Conservation (phyloP, 2,113 vertebrate species). For the Leptobrachium leishanense region DNA sequence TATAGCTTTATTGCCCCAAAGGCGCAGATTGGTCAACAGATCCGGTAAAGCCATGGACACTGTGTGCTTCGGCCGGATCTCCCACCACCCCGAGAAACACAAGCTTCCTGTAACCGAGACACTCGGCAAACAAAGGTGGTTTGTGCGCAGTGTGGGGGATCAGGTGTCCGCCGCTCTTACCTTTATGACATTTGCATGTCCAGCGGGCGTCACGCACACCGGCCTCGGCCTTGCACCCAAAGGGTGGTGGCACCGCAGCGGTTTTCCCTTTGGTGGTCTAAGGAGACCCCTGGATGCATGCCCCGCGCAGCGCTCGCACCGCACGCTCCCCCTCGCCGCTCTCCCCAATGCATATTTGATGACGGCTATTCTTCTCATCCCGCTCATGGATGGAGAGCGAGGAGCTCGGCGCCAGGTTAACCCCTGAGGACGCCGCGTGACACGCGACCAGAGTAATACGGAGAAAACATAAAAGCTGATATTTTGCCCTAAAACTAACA, state of each 20-base stretch:
- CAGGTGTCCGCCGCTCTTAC: conserved; percentile 9
- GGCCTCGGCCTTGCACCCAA: conserved; percentile 6
- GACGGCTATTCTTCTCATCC: conserved; percentile 76
- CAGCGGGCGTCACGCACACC: background rate
- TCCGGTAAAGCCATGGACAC: too few species aligned
- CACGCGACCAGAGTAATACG: too few species aligned
- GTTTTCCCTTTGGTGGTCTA: background rate
- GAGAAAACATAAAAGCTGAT: too few species aligned
- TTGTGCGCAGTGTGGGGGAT: conserved; percentile 3
- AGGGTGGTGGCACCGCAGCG: background rate
- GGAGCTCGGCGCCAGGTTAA: conserved; percentile 36
- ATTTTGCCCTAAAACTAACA: too few species aligned
- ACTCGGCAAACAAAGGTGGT: conserved; percentile 29
- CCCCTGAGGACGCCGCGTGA: background rate
- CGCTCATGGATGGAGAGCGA: conserved; percentile 59
- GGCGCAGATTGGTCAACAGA: too few species aligned
- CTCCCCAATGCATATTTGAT: conserved; percentile 85
- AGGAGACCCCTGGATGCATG: conserved; percentile 19
- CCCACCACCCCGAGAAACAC: conserved; percentile 13
- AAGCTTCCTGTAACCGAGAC: conserved; percentile 37
- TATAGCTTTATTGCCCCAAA: too few species aligned
- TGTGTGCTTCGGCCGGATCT: too few species aligned
- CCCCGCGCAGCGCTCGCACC: accelerated
- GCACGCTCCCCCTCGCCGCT: conserved; percentile 21
- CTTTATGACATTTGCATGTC: conserved; percentile 29